A percentile compares a stretch with the other conserved stretches of the same genome.
Evolutionary conservation across 2,888 invertebrate species (phyloP).

Genomic region (Halictus quadricinctus): DNA sequence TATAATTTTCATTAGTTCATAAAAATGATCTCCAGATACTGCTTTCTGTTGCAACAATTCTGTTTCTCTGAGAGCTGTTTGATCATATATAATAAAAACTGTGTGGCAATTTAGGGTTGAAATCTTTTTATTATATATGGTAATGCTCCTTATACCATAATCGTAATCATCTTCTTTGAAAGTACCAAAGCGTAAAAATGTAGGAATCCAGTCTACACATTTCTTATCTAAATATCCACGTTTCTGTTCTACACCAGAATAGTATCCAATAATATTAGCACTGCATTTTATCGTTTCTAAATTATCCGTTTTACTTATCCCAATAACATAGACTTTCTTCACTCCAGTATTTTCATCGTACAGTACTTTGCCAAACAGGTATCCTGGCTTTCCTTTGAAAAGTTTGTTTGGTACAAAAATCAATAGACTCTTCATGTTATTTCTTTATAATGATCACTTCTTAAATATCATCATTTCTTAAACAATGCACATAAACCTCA

Average conservation of each 20-base stretch:
- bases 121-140: conserved; percentile 69
- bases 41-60: conserved; percentile 73
- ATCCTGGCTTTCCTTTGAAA: conserved; percentile 69
- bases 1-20: conserved; percentile 75
- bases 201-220: conserved; percentile 75
- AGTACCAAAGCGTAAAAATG: conserved; percentile 52
- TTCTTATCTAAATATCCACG: conserved; percentile 61
- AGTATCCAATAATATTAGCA: conserved; percentile 74
- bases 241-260: conserved; percentile 59
- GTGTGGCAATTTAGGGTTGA: conserved; percentile 57
- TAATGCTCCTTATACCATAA: conserved; percentile 70
- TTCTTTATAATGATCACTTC: background rate
- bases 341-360: conserved; percentile 66
- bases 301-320: conserved; percentile 45
- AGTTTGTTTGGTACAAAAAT: conserved; percentile 77
- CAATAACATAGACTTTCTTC: conserved; percentile 76
- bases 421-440: conserved; percentile 72
- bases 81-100: conserved; percentile 77
- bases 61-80: conserved; percentile 73
- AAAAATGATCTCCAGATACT: conserved; percentile 74
- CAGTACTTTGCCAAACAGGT: conserved; percentile 74
- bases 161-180: conserved; percentile 50
- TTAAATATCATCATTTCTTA: background rate
- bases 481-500: background rate
- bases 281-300: conserved; percentile 49